Base-by-base conservation (phyloP, 2,888 invertebrate genomes). In the Eurois occulta region DNA sequence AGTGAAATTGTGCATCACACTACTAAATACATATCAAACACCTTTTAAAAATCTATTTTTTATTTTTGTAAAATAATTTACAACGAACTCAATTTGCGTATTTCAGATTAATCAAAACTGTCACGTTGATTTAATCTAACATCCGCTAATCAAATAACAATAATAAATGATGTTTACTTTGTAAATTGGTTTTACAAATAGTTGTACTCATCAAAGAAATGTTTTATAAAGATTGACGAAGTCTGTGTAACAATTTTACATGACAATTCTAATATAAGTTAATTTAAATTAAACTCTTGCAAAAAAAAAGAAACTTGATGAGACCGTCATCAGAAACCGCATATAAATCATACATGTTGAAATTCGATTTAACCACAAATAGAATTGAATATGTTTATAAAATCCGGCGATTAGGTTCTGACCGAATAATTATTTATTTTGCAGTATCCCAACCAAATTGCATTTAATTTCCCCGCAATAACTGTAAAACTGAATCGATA, bases 281-380 rank as follows among this genome's bases (percentile, higher is more conserved):
- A 24, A 3, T 52, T 24, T 3, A 24, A 58, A 28, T 58, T 58
- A 6, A 7, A 16, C 2, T 16, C 4, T 60, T 60, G 3, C 32
- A 32, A 32, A 32, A 60, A 24, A 24, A 3, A 52, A 48, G 6
- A 35, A 77, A n/a, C n/a, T 21, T 52, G 16, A 21, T 48, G 8
- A 24, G 28, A 41, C 24, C 28, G 16, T 46, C 11, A 32, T 46
- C 11, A 32, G 10, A 18, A 80, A 52, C 18, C 1, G 21, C 28
- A 46, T 46, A 16, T 8, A n/a, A 48, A 52, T 24, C 32, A 21
- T 58, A 41, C 24, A 41, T 24, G 32, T 68, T 64, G 18, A 16
- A 64, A 65, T 65, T 21, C 52, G 62, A 21, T 79, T 71, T 67
- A n/a, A 82, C 62, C 69, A 70, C 85, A 85, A 79, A 80, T 67